A percentile compares a stretch with the other conserved stretches of the same genome.
Conservation (phyloP, 2,888 invertebrate species). For the Chorisops tibialis region DNA sequence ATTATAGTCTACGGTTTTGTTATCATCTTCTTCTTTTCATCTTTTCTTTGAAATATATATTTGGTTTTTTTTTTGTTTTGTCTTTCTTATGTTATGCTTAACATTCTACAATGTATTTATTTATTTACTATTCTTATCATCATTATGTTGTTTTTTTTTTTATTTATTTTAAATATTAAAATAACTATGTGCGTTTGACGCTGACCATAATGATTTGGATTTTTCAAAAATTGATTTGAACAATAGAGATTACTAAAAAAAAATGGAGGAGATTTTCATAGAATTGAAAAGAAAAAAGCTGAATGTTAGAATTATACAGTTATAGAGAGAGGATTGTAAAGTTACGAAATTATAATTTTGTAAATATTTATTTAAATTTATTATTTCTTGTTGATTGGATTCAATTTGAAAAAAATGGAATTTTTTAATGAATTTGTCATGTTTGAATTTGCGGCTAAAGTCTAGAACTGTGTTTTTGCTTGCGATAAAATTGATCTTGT, state of each 20-base stretch:
- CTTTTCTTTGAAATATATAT: neutral
- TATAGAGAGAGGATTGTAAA: too few species aligned
- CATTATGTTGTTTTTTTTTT: constrained; percentile 9
- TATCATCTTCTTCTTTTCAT: neutral
- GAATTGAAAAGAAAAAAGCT: too few species aligned
- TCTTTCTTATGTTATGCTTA: constrained; percentile 12
- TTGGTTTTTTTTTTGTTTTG: neutral
- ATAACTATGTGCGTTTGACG: constrained; percentile 41
- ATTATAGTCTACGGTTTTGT: constrained; percentile 12
- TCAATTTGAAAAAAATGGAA: too few species aligned
- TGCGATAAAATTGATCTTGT: too few species aligned
- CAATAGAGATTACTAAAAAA: neutral
- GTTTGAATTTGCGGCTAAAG: too few species aligned
- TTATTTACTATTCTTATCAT: constrained; percentile 18
- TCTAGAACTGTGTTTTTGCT: too few species aligned
- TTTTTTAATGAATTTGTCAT: too few species aligned
- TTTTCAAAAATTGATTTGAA: neutral
- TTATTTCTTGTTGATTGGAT: too few species aligned
- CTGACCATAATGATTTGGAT: constrained; percentile 35
- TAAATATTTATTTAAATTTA: too few species aligned
- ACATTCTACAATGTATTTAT: constrained; percentile 20
- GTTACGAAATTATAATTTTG: too few species aligned
- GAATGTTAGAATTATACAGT: too few species aligned
- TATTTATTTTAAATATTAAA: constrained; percentile 35
- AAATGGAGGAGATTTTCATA: neutral